These are phyloP conservation scores for Gephyroberyx darwinii DNA, from an alignment of 2,797 vertebrate genomes.

Conservation along the genomic window DNA sequence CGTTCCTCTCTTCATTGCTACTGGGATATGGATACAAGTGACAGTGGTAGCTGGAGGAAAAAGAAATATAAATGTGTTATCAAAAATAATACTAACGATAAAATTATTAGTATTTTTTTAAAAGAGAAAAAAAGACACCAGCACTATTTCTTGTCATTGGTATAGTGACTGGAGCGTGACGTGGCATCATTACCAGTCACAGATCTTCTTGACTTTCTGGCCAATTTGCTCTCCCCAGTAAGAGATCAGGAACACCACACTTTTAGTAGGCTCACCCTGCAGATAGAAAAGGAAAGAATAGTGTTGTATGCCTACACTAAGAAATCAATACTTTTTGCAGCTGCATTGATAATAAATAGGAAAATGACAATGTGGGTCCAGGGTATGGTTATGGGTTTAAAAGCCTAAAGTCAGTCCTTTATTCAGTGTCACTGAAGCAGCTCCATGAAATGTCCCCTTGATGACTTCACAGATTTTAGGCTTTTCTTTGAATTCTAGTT, in stretches of 20 bases:
- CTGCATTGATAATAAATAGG: neutral
- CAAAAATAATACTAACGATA: neutral
- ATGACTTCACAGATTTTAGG: neutral
- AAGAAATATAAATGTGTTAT: neutral
- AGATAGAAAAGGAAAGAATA: slow-evolving; percentile 11
- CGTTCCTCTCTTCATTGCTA: slow-evolving; percentile 87
- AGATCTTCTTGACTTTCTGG: slow-evolving; percentile 98
- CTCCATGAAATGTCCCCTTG: neutral
- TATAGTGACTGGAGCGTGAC: neutral
- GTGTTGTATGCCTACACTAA: neutral
- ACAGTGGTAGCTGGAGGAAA: slow-evolving; percentile 89
- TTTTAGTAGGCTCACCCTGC: slow-evolving; percentile 90
- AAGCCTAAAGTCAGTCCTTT: neutral
- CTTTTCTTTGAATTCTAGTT: neutral
- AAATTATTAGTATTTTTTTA: neutral
- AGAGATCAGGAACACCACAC: slow-evolving; percentile 94
- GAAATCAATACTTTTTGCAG: neutral
- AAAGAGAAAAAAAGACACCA: neutral
- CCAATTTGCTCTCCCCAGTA: slow-evolving; percentile 99
- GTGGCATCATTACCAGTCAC: slow-evolving; percentile 89
- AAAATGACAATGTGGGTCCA: neutral
- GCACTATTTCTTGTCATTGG: neutral
- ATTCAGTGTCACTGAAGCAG: neutral
- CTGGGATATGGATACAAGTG: slow-evolving; percentile 95
- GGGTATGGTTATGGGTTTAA: neutral